These are phyloP conservation scores for Dyspetes luteomarginatus DNA, from an alignment of 2,888 invertebrate species.

Conservation along the genomic window DNA sequence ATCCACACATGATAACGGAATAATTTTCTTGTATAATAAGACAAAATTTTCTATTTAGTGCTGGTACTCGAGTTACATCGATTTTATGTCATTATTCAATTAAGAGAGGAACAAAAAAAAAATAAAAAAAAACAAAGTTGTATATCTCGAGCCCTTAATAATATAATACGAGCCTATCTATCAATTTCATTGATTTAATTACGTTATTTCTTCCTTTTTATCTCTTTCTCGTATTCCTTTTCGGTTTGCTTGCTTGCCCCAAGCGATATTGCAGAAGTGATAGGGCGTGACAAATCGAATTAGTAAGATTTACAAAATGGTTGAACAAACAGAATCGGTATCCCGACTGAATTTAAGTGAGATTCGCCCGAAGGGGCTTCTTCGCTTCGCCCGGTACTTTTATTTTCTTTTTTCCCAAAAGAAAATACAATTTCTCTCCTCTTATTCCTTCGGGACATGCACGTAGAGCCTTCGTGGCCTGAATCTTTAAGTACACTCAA, in stretches of 20 bases:
- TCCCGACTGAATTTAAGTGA: constrained; percentile 69
- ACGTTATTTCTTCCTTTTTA: neutral
- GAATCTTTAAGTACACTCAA: constrained; percentile 75
- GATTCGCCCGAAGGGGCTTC: constrained; percentile 47
- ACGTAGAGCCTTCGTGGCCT: constrained; percentile 70
- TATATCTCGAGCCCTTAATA: constrained; percentile 33
- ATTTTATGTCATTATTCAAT: neutral
- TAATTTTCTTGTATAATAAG: neutral
- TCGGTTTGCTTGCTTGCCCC: constrained; percentile 1
- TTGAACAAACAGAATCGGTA: constrained; percentile 77
- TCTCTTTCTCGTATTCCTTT: constrained; percentile 4
- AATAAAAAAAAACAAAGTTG: constrained; percentile 9
- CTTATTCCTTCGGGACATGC: constrained; percentile 54
- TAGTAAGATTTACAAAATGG: constrained; percentile 78
- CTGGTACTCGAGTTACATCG: neutral
- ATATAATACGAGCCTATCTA: constrained; percentile 22
- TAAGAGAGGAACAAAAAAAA: too few relatives aligned
- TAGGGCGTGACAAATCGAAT: constrained; percentile 78
- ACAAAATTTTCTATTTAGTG: neutral
- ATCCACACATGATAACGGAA: neutral
- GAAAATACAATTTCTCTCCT: constrained; percentile 50
- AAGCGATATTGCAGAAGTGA: constrained; percentile 67
- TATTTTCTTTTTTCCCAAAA: constrained; percentile 7
- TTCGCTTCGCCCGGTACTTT: constrained; percentile 52
- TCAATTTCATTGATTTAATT: constrained; percentile 11